These are phyloP conservation scores for Portunus trituberculatus DNA, from an alignment of 1,140 invertebrate species.

Conservation along the genomic window DNA sequence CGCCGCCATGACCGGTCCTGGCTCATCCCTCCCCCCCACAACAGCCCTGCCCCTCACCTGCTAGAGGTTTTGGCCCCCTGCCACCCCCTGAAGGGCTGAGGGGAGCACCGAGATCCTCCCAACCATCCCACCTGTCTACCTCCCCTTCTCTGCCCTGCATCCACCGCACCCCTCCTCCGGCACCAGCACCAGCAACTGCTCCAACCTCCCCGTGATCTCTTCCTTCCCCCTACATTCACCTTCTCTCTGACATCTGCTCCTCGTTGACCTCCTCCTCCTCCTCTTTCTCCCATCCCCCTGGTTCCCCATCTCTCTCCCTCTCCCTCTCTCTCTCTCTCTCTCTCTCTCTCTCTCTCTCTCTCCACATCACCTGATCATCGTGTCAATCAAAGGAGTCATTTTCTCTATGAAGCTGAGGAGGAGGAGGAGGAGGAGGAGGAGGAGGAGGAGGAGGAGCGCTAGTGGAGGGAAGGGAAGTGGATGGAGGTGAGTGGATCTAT, in stretches of 20 bases:
- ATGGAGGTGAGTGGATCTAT: not conserved
- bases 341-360: not conserved
- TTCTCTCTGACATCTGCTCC: not conserved
- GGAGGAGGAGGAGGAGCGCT: not conserved
- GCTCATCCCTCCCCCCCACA: not conserved
- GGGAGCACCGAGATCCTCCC: not conserved
- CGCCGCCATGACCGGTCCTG: conserved; percentile 6
- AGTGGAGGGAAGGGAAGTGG: not conserved
- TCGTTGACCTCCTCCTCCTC: not conserved
- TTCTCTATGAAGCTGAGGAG: not conserved
- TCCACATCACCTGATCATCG: not conserved
- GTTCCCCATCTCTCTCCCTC: not conserved
- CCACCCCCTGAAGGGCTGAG: not conserved
- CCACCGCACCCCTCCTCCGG: not conserved
- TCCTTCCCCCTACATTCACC: not conserved
- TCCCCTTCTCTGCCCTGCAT: not conserved
- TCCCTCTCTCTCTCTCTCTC: not conserved
- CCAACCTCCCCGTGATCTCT: not conserved
- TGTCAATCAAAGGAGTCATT: not conserved
- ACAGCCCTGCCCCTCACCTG: not conserved
- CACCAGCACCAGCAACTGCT: not conserved
- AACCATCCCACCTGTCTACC: not conserved
- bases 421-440: no score
- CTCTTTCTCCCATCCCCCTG: not conserved
- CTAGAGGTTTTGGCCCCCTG: not conserved